A percentile compares a stretch with the other conserved stretches of the same genome.
Evolutionary conservation across 2,113 vertebrate species (phyloP).

Genomic region (Paramormyrops kingsleyae): DNA sequence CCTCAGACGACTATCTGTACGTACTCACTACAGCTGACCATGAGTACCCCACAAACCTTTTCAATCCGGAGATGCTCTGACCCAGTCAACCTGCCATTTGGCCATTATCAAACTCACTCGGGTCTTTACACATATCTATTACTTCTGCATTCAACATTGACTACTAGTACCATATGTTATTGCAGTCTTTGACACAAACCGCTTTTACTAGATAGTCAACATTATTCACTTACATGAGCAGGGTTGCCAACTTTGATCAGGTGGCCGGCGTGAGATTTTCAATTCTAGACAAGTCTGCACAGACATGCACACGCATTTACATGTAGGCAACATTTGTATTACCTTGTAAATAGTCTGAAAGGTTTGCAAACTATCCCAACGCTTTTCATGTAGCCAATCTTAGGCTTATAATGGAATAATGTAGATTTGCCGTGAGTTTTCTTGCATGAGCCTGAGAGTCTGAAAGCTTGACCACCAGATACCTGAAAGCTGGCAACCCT

Average conservation of each 20-base stretch:
- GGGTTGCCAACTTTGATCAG: too few species aligned
- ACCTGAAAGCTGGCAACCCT: too few species aligned
- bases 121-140: neutral
- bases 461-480: too few species aligned
- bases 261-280: too few species aligned
- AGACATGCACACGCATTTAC: neutral
- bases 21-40: neutral
- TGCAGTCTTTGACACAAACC: neutral
- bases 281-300: too few species aligned
- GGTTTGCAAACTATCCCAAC: too few species aligned
- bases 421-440: too few species aligned
- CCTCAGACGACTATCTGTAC: neutral
- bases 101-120: neutral
- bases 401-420: too few species aligned
- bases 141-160: neutral
- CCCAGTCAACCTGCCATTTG: neutral
- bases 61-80: neutral
- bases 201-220: neutral
- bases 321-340: too few species aligned
- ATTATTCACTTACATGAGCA: neutral
- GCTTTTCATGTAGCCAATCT: too few species aligned
- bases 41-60: neutral
- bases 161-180: neutral
- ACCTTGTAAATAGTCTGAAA: too few species aligned
- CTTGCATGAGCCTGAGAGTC: too few species aligned